phyloP scores from a whole-genome alignment of 2,888 invertebrate species.

The Spodoptera picta region DNA sequence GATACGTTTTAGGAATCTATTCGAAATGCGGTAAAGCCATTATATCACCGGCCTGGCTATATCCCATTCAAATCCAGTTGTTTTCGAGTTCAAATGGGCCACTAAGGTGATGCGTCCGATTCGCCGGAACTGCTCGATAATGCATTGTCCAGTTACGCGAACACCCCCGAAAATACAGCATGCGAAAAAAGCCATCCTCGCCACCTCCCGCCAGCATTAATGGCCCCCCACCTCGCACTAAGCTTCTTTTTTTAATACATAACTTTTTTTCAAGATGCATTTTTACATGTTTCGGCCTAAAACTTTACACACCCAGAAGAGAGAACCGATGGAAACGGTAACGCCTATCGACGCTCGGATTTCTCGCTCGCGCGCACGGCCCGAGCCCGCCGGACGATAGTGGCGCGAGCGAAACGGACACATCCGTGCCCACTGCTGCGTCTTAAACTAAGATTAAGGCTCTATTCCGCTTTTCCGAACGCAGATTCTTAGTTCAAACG shows the following conservation, averaged over 20 bases:
- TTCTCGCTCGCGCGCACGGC: conserved; percentile 77
- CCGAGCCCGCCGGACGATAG: conserved; percentile 79
- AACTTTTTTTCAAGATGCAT: conserved; percentile 89
- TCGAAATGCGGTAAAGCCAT: conserved; percentile 34
- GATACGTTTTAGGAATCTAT: conserved; percentile 38
- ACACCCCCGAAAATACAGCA: conserved; percentile 88
- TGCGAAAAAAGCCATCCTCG: conserved; percentile 86
- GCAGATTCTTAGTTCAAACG: conserved; percentile 77
- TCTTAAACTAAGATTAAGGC: conserved; percentile 86
- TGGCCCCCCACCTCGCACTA: conserved; percentile 87
- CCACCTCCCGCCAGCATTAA: conserved; percentile 85
- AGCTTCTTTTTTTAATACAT: conserved; percentile 89
- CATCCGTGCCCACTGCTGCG: conserved; percentile 78
- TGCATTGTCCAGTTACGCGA: conserved; percentile 86
- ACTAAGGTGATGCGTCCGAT: conserved; percentile 82
- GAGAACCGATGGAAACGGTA: conserved; percentile 77
- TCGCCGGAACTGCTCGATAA: conserved; percentile 78
- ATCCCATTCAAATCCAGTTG: conserved; percentile 67
- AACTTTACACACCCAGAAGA: conserved; percentile 88
- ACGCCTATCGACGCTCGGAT: conserved; percentile 81
- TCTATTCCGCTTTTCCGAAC: conserved; percentile 82
- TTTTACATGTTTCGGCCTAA: conserved; percentile 89
- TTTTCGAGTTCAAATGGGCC: conserved; percentile 76
- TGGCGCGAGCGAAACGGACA: conserved; percentile 82
- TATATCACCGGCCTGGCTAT: conserved; percentile 39